Conservation (phyloP, 2,113 vertebrate species). For the Prionailurus viverrinus region DNA sequence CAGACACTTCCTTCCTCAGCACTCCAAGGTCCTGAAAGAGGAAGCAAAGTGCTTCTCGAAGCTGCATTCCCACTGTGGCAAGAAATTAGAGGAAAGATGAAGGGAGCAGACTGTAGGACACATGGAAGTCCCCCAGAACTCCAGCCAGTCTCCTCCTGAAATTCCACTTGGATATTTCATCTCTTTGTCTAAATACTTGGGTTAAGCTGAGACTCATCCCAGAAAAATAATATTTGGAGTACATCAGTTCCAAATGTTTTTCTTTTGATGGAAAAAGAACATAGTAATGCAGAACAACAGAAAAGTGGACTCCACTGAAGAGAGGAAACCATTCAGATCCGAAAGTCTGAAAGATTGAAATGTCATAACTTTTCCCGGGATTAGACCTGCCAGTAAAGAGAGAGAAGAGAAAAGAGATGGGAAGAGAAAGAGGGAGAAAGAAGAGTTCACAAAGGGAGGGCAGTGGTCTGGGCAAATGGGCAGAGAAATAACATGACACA, state of each 20-base stretch:
- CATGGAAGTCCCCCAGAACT: slow-evolving; percentile 18
- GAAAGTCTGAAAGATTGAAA: background rate
- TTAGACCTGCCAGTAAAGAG: background rate
- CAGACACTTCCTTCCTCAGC: slow-evolving; percentile 44
- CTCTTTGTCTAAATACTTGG: slow-evolving; percentile 1
- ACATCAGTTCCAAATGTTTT: slow-evolving; percentile 13
- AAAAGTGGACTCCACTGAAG: background rate
- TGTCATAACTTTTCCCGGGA: background rate
- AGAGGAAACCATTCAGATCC: background rate
- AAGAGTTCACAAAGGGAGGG: background rate
- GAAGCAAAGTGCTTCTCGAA: slow-evolving; percentile 14
- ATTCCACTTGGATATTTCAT: background rate
- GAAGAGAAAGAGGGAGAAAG: background rate
- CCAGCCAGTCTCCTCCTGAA: background rate
- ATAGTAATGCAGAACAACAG: background rate
- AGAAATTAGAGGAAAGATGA: background rate
- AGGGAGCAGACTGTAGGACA: background rate
- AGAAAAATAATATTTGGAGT: slow-evolving; percentile 17
- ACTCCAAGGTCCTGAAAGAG: background rate
- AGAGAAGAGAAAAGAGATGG: background rate
- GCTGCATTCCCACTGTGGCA: background rate
- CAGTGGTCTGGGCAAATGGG: background rate
- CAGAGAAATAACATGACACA: background rate
- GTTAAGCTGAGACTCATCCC: background rate
- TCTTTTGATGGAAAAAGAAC: background rate